A percentile compares a stretch with the other conserved stretches of the same genome.
Conservation (phyloP, 1,140 invertebrate species). For the Cardiocondyla obscurior region DNA sequence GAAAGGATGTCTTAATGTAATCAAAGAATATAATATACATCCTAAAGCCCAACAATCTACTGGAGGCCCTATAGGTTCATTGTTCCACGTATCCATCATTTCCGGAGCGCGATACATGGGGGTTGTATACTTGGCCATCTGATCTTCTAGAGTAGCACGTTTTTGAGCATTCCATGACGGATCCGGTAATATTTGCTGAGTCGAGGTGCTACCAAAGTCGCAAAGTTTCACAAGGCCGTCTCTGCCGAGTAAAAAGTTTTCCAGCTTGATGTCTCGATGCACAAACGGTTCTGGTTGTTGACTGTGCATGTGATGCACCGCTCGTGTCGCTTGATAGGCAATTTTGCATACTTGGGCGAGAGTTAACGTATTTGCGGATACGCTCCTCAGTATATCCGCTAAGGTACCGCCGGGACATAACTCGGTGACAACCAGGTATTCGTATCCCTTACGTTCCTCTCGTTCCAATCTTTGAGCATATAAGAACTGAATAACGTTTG, state of each 20-base stretch:
- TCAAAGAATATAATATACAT: constrained; percentile 96
- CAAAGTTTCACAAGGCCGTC: constrained; percentile 97
- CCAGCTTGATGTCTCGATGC: constrained; percentile 96
- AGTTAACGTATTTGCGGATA: constrained; percentile 86
- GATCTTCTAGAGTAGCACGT: constrained; percentile 96
- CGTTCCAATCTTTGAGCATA: constrained; percentile 89
- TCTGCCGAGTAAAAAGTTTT: constrained; percentile 89
- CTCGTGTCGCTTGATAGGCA: constrained; percentile 95
- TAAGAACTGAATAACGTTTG: constrained; percentile 92
- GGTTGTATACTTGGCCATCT: constrained; percentile 90
- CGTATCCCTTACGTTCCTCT: constrained; percentile 85
- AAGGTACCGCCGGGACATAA: constrained; percentile 90
- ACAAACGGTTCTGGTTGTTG: constrained; percentile 93
- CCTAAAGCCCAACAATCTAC: constrained; percentile 99
- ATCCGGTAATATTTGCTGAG: constrained; percentile 92
- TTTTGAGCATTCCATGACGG: constrained; percentile 96
- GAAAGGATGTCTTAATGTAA: constrained; percentile 98
- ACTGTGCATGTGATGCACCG: constrained; percentile 96
- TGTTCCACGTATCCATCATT: constrained; percentile 99
- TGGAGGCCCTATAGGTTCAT: constrained; percentile 94
- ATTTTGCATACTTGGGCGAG: constrained; percentile 92
- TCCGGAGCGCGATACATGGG: constrained; percentile 97
- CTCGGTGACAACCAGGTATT: constrained; percentile 90
- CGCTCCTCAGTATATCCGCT: constrained; percentile 90
- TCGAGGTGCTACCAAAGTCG: constrained; percentile 99